Evolutionary conservation across 2,113 vertebrate genomes (phyloP).

Genomic region (Dendropsophus ebraccatus): DNA sequence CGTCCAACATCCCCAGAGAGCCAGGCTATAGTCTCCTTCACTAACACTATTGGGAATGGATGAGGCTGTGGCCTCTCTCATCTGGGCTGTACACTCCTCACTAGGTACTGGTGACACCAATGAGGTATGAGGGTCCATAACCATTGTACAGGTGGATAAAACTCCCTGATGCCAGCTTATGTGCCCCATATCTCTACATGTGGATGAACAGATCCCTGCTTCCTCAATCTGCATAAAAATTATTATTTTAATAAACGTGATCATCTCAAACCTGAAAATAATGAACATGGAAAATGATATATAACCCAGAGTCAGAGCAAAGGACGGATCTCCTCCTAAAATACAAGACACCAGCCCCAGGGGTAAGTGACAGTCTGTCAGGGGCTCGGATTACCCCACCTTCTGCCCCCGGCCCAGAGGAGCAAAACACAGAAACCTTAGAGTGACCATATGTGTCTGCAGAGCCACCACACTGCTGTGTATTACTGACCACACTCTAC

Average conservation of each 20-base stretch:
- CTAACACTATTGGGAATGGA: neutral
- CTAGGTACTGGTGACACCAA: neutral
- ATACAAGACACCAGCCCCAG: neutral
- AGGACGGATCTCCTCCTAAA: too few species aligned
- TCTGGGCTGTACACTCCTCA: neutral
- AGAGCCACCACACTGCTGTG: neutral
- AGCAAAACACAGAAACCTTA: conserved; percentile 16
- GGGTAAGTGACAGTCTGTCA: conserved; percentile 11
- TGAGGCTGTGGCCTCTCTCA: neutral
- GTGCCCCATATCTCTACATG: neutral
- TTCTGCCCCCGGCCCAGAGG: neutral
- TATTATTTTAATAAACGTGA: too few species aligned
- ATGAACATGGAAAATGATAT: too few species aligned
- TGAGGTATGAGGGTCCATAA: neutral
- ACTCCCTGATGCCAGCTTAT: too few species aligned
- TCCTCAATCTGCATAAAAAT: too few species aligned
- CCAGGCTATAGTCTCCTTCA: neutral
- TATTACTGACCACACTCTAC: too few species aligned
- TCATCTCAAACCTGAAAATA: too few species aligned
- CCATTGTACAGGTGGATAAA: too few species aligned
- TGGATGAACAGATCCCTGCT: neutral
- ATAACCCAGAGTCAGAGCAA: too few species aligned
- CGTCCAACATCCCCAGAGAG: neutral
- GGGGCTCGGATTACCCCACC: conserved; percentile 5
- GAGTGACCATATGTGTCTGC: neutral